phyloP scores from a whole-genome alignment of 1,140 invertebrate genomes.

The Drosophila equinoxialis region DNA sequence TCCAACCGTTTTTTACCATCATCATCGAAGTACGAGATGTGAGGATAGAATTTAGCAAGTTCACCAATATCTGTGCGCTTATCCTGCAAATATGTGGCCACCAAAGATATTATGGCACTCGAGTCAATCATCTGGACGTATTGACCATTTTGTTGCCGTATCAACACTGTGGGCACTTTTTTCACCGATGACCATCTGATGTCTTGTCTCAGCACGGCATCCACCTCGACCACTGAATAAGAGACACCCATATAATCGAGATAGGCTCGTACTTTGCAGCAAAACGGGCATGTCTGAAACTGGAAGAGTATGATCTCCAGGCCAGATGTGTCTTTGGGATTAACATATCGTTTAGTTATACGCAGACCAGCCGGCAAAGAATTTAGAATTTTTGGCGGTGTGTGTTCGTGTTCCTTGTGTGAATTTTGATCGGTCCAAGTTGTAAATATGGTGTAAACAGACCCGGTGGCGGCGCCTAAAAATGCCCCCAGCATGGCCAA shows the following conservation, averaged over 20 bases:
- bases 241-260: slow-evolving; percentile 97
- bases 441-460: slow-evolving; percentile 70
- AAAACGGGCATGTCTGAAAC: slow-evolving; percentile 99
- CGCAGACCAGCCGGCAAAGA: slow-evolving; percentile 83
- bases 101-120: slow-evolving; percentile 94
- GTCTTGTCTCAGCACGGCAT: slow-evolving; percentile 91
- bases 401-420: slow-evolving; percentile 76
- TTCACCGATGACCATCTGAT: slow-evolving; percentile 97
- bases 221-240: slow-evolving; percentile 98
- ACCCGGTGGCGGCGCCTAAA: slow-evolving; percentile 83
- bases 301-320: slow-evolving; percentile 96
- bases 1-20: slow-evolving; percentile 88
- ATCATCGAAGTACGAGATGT: slow-evolving; percentile 88
- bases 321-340: slow-evolving; percentile 88
- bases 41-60: slow-evolving; percentile 93
- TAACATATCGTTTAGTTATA: slow-evolving; percentile 85
- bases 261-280: slow-evolving; percentile 97
- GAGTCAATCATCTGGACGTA: slow-evolving; percentile 96
- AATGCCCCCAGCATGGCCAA: slow-evolving; percentile 84
- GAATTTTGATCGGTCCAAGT: slow-evolving; percentile 58
- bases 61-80: slow-evolving; percentile 86
- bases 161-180: slow-evolving; percentile 97
- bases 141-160: slow-evolving; percentile 88
- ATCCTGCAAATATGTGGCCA: slow-evolving; percentile 91
- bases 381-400: slow-evolving; percentile 83